phyloP scores from a whole-genome alignment of 2,888 invertebrate species.

The Aleiodes leptofemur region DNA sequence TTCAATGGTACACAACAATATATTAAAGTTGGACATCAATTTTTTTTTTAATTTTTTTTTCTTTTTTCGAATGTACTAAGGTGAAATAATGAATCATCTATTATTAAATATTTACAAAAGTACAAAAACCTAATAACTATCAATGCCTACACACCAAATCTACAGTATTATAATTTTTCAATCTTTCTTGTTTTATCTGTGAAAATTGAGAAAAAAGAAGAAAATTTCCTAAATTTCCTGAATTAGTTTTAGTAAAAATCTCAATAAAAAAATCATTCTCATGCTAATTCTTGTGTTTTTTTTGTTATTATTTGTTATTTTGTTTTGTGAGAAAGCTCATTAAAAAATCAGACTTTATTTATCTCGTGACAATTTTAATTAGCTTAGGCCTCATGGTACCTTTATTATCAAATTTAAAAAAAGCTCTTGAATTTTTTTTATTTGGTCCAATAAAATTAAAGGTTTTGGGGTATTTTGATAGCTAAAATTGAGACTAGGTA shows the following conservation, averaged over 20 bases:
- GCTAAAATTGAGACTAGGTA: no score
- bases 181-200: slow-evolving; percentile 35
- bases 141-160: slow-evolving; percentile 64
- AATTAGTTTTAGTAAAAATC: slow-evolving; percentile 32
- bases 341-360: slow-evolving; percentile 50
- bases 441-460: slow-evolving; percentile 11
- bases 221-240: neutral
- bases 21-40: slow-evolving; percentile 58
- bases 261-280: slow-evolving; percentile 42
- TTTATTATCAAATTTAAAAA: neutral
- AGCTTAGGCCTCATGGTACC: slow-evolving; percentile 4
- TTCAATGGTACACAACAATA: slow-evolving; percentile 58
- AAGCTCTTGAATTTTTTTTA: neutral
- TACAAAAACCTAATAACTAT: slow-evolving; percentile 74
- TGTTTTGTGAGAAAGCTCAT: slow-evolving; percentile 44
- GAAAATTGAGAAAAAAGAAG: neutral
- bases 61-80: slow-evolving; percentile 2
- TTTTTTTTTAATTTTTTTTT: slow-evolving; percentile 23
- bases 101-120: slow-evolving; percentile 72
- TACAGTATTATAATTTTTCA: slow-evolving; percentile 38
- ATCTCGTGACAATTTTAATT: slow-evolving; percentile 13
- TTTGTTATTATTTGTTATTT: no score
- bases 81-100: slow-evolving; percentile 21
- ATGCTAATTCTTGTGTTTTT: slow-evolving; percentile 39
- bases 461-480: no score